Conservation (phyloP, 2,113 vertebrate genomes). For the Crotalus tigris region DNA sequence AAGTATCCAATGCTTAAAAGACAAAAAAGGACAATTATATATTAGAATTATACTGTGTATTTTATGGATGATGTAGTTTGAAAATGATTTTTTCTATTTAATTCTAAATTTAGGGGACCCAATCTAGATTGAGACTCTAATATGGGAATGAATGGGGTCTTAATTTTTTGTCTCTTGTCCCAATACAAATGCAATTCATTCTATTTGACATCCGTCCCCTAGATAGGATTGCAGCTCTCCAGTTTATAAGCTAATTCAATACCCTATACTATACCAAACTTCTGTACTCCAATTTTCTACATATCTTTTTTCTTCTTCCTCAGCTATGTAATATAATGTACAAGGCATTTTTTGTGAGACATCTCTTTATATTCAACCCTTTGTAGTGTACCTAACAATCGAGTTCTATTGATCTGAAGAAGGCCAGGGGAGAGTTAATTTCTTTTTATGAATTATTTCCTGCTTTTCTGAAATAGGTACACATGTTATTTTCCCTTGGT, state of each 20-base stretch:
- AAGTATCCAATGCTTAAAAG: slow-evolving; percentile 88
- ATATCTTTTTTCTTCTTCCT: not conserved
- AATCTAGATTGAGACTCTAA: not conserved
- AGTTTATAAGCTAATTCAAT: not conserved
- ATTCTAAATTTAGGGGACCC: not conserved
- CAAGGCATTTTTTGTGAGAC: not conserved
- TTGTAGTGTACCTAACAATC: not conserved
- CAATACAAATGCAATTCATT: not conserved
- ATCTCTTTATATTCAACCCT: not conserved
- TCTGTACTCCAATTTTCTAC: not conserved
- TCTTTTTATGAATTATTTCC: not conserved
- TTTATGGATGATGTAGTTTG: not conserved
- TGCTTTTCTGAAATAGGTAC: not conserved
- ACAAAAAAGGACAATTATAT: not conserved
- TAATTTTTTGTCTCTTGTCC: not conserved
- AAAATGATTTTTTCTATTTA: not conserved
- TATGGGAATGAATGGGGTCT: not conserved
- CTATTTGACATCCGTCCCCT: not conserved
- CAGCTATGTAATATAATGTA: not conserved
- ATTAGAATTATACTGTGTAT: not conserved
- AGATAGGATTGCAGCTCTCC: not conserved
- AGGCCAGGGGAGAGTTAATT: not conserved
- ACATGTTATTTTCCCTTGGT: not conserved
- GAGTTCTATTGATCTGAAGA: not conserved
- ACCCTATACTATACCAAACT: not conserved